phyloP scores from a whole-genome alignment of 2,888 invertebrate genomes.

The Eupithecia inturbata region DNA sequence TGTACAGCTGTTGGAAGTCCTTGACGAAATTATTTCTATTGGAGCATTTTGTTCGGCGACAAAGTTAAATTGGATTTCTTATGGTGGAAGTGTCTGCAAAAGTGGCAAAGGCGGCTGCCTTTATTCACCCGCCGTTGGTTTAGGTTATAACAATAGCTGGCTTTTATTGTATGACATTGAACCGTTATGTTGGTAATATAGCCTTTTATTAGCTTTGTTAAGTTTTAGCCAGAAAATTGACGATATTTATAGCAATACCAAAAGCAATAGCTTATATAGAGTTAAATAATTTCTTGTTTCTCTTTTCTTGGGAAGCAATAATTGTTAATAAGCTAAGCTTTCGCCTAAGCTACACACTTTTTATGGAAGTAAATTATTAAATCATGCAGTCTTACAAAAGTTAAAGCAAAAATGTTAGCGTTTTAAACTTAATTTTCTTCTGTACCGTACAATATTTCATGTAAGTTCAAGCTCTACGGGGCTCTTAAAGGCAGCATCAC shows the following conservation, averaged over 20 bases:
- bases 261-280: not conserved
- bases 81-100: constrained; percentile 74
- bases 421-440: constrained; percentile 26
- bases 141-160: constrained; percentile 69
- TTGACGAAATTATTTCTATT: constrained; percentile 83
- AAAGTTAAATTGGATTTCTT: constrained; percentile 84
- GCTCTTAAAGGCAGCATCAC: constrained; percentile 56
- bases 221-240: constrained; percentile 32
- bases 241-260: not conserved
- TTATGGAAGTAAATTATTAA: not conserved
- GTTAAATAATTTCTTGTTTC: not conserved
- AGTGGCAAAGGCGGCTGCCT: constrained; percentile 69
- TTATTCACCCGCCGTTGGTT: constrained; percentile 70
- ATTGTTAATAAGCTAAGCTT: too few species aligned
- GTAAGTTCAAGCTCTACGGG: constrained; percentile 40
- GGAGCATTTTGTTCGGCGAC: constrained; percentile 80
- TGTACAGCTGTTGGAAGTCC: constrained; percentile 78
- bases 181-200: constrained; percentile 51
- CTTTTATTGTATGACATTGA: constrained; percentile 56
- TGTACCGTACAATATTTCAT: constrained; percentile 43
- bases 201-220: constrained; percentile 47
- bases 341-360: not conserved
- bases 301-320: not conserved
- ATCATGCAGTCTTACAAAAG: not conserved
- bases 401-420: constrained; percentile 1